These are phyloP conservation scores for Homarus gammarus DNA, from an alignment of 2,888 invertebrate species.

Conservation along the genomic window DNA sequence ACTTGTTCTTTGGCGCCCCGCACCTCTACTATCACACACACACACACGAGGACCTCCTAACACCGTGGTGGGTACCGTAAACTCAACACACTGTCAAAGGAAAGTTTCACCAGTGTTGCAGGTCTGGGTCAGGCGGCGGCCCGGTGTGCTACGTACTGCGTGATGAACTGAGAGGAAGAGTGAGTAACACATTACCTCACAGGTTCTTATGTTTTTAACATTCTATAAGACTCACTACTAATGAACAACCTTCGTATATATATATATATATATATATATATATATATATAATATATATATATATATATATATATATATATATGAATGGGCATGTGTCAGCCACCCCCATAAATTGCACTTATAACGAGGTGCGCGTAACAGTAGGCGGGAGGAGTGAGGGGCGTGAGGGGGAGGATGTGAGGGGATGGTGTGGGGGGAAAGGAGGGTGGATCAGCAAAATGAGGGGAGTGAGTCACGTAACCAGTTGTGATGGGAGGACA, in stretches of 20 bases:
- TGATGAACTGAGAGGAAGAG: no score
- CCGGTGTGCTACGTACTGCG: no score
- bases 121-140: no score
- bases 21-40: no score
- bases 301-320: constrained; percentile 14
- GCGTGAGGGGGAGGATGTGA: background rate
- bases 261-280: background rate
- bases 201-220: no score
- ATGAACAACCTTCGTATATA: background rate
- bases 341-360: background rate
- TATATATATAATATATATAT: background rate
- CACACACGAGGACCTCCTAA: no score
- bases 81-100: no score
- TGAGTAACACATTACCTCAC: no score
- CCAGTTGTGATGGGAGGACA: background rate
- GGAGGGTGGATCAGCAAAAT: background rate
- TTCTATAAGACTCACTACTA: no score
- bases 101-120: no score
- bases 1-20: no score
- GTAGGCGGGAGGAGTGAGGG: background rate
- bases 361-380: background rate
- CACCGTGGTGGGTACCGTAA: no score
- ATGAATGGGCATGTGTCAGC: background rate
- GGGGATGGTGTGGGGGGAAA: background rate
- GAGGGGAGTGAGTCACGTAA: constrained; percentile 35